Conservation (phyloP, 2,888 invertebrate species). For the Erynnis tages region DNA sequence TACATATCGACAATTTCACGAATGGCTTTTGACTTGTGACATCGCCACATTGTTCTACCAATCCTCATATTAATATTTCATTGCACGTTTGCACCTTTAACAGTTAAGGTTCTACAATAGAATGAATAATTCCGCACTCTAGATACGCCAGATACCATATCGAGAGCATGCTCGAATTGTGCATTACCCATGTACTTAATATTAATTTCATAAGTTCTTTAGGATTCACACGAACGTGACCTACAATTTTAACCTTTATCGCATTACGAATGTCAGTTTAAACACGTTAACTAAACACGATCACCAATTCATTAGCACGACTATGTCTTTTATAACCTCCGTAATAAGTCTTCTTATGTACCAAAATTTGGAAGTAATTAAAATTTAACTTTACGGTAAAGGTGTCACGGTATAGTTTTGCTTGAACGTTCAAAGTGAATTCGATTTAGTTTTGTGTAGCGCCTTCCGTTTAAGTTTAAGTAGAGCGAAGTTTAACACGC, state of each 20-base stretch:
- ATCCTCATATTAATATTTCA: too few relatives aligned
- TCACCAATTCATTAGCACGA: slow-evolving; percentile 26
- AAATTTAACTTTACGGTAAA: slow-evolving; percentile 36
- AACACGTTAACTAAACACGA: slow-evolving; percentile 28
- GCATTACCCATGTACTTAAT: slow-evolving; percentile 6
- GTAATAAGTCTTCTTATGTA: slow-evolving; percentile 16
- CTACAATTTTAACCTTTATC: slow-evolving; percentile 25
- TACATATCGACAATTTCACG: too few relatives aligned
- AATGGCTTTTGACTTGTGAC: too few relatives aligned
- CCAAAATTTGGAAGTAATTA: slow-evolving; percentile 4
- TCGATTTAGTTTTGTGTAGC: slow-evolving; percentile 1
- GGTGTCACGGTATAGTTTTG: background rate
- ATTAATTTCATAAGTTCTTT: slow-evolving; percentile 28
- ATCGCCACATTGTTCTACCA: too few relatives aligned
- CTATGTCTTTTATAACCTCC: slow-evolving; percentile 16
- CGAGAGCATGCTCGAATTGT: slow-evolving; percentile 12
- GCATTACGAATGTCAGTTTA: slow-evolving; percentile 26
- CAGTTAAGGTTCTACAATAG: too few relatives aligned
- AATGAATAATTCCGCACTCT: too few relatives aligned
- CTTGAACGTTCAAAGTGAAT: background rate
- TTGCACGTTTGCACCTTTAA: too few relatives aligned
- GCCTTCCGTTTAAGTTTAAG: too few relatives aligned
- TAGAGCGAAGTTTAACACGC: too few relatives aligned
- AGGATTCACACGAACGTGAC: slow-evolving; percentile 28
- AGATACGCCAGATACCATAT: slow-evolving; percentile 3